Evolutionary conservation across 2,113 vertebrate genomes (phyloP).

Genomic region (Choloepus hoffmanni): DNA sequence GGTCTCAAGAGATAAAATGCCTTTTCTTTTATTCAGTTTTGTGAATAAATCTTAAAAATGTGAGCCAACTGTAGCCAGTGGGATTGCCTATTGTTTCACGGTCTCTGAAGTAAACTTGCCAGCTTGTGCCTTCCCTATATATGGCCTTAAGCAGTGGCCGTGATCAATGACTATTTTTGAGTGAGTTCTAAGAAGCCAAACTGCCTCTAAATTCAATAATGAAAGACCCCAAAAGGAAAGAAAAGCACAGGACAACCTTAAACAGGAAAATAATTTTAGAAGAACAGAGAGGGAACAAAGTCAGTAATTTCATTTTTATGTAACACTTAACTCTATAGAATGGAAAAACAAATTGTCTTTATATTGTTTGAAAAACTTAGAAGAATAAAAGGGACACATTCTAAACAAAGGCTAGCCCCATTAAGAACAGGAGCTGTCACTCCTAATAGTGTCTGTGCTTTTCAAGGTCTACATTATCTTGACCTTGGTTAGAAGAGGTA

Average conservation of each 20-base stretch:
- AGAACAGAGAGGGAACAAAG: not conserved
- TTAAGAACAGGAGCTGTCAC: not conserved
- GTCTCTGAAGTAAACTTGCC: not conserved
- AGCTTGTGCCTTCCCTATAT: not conserved
- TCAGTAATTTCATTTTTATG: conserved; percentile 51
- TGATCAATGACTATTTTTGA: not conserved
- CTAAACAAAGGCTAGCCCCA: not conserved
- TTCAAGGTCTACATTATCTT: not conserved
- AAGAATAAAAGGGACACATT: not conserved
- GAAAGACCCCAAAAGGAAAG: not conserved
- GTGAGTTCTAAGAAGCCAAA: not conserved
- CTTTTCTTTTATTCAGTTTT: not conserved
- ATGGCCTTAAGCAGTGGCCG: not conserved
- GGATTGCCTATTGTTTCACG: not conserved
- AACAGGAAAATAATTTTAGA: not conserved
- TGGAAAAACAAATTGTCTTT: not conserved
- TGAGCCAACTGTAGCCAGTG: not conserved
- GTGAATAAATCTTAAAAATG: not conserved
- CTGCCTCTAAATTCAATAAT: not conserved
- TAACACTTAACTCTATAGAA: not conserved
- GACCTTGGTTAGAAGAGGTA: conserved; percentile 10
- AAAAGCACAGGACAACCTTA: not conserved
- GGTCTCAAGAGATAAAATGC: not conserved
- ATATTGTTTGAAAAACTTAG: conserved; percentile 13
- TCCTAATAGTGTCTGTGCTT: not conserved